Evolutionary conservation across 1,140 invertebrate species (phyloP).

Genomic region (Thaumetopoea pityocampa): DNA sequence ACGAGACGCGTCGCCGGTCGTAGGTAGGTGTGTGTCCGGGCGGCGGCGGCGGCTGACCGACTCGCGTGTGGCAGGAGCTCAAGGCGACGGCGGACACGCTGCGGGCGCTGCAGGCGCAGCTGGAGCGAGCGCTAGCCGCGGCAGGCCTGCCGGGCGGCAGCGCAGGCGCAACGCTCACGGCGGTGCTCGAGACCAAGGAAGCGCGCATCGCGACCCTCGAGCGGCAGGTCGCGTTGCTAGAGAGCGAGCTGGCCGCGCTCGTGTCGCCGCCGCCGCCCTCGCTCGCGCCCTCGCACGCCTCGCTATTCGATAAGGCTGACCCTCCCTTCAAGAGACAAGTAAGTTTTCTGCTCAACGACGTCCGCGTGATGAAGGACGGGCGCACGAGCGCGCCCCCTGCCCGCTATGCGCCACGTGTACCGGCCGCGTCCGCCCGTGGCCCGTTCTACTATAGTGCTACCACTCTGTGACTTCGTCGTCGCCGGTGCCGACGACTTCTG

Average conservation of each 20-base stretch:
- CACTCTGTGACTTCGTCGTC: conserved; percentile 54
- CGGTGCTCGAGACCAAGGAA: conserved; percentile 90
- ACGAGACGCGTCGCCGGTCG: conserved; percentile 37
- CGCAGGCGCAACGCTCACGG: conserved; percentile 83
- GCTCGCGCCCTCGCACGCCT: conserved; percentile 73
- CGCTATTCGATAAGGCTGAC: conserved; percentile 80
- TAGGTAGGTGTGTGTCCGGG: conserved; percentile 33
- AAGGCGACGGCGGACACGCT: conserved; percentile 88
- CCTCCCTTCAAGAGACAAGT: conserved; percentile 85
- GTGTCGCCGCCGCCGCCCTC: conserved; percentile 74
- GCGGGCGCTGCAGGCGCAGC: conserved; percentile 85
- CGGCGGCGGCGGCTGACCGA: conserved; percentile 59
- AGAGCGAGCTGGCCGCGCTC: conserved; percentile 81
- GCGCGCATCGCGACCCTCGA: conserved; percentile 90
- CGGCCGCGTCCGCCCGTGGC: conserved; percentile 18
- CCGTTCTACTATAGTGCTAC: conserved; percentile 57
- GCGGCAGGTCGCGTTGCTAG: conserved; percentile 86
- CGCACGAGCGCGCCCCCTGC: conserved; percentile 63
- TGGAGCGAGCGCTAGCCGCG: conserved; percentile 83
- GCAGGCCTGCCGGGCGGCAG: conserved; percentile 79
- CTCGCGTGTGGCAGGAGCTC: conserved; percentile 81
- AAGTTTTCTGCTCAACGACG: conserved; percentile 88
- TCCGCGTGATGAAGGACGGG: conserved; percentile 83
- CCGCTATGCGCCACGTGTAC: conserved; percentile 31
- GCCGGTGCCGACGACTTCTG: conserved; percentile 41